A percentile compares a stretch with the other conserved stretches of the same genome.
Conservation (phyloP, 2,888 invertebrate genomes). For the Frankliniella fusca region DNA sequence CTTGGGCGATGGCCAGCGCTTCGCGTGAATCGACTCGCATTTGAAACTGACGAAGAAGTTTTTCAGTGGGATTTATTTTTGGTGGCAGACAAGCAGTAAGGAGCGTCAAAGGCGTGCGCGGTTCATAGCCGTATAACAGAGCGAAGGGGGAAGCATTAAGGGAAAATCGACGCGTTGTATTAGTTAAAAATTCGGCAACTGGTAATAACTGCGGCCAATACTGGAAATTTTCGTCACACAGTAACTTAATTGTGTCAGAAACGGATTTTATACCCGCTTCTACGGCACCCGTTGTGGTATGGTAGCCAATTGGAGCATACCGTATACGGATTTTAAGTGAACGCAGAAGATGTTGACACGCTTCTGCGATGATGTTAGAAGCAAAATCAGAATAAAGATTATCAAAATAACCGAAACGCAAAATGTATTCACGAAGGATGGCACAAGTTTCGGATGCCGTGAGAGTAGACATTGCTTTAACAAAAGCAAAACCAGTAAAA, state of each 20-base stretch:
- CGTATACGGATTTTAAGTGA: neutral
- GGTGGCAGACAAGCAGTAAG: neutral
- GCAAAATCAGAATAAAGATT: neutral
- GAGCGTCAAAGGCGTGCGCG: neutral
- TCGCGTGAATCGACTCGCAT: neutral
- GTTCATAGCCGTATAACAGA: neutral
- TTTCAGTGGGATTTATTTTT: neutral
- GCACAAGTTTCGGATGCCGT: neutral
- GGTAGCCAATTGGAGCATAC: neutral
- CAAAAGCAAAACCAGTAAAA: neutral
- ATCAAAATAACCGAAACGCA: neutral
- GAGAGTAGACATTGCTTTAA: neutral
- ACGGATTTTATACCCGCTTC: neutral
- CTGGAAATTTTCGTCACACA: neutral
- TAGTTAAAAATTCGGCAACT: neutral
- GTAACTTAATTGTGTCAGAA: neutral
- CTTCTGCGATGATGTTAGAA: neutral
- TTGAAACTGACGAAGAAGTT: neutral
- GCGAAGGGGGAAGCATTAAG: neutral
- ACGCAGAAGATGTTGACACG: neutral
- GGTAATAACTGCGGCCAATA: neutral
- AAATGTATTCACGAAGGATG: neutral
- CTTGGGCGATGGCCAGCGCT: neutral
- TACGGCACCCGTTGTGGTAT: neutral
- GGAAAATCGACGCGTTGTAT: neutral